Base-by-base conservation (phyloP, 2,888 invertebrate species). In the Cyaniris semiargus region DNA sequence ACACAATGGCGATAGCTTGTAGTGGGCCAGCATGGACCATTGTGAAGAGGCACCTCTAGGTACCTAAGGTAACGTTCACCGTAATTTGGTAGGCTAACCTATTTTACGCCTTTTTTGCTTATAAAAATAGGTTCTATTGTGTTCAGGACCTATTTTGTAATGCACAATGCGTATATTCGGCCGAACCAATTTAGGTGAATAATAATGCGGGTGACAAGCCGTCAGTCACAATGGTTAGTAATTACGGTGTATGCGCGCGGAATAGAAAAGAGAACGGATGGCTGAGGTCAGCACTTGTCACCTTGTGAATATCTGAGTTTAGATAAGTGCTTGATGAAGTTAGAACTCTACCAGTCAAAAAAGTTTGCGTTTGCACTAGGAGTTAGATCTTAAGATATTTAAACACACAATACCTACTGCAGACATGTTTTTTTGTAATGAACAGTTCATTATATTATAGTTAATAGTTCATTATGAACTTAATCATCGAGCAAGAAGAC, bases 221-320 rank as follows among this genome's bases (percentile, higher is more conserved):
- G 60, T 60, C 60, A 21, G 10, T 60, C 60, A 60, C 60, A 60
- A 60, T 60, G 60, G 60, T 21, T 3, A 23, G 23, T 60, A 60
- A 60, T 60, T 60, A 21, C 60, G 58, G 58, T 13, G 60, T 60
- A 21, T 60, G 60, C 23, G 58, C 58, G 60, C 60, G 60, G 60
- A 60, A 60, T 60, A 23, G 60, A 60, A 23, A 60, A 60, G 60
- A 60, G 60, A 60, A 60, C 60, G 60, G 60, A 60, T 23, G 60
- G 23, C 60, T 13, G 23, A 60, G 60, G 60, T 60, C 60, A 23
- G 8, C 58, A 60, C 23, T 60, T 60, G 23, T 60, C 60, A 21
- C 60, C 60, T 60, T 23, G 60, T 60, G 23, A 23, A 58, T 60
- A 23, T 60, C 23, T 10, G 60, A 23, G 60, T 53, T 48, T 48